phyloP scores from a whole-genome alignment of 2,888 invertebrate species.

The Metalampra italica region DNA sequence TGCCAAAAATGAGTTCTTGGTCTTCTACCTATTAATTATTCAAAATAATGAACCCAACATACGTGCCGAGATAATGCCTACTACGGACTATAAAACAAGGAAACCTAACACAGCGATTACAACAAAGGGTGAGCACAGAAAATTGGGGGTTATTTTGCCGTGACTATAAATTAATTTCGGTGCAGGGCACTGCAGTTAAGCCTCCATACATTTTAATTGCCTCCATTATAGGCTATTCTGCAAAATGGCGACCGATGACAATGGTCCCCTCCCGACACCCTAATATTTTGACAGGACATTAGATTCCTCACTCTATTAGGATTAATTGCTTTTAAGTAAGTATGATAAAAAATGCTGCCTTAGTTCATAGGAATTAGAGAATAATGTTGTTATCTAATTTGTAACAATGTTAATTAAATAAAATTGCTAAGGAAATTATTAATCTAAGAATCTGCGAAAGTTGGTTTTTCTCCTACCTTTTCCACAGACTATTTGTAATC shows the following conservation, averaged over 20 bases:
- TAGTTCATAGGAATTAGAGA: too few species aligned
- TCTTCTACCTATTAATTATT: too few species aligned
- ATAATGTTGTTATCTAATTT: neutral
- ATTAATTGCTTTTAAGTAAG: constrained; percentile 24
- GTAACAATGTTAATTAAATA: too few species aligned
- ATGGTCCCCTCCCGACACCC: constrained; percentile 44
- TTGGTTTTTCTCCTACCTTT: too few species aligned
- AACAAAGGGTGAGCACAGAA: constrained; percentile 27
- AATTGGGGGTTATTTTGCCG: constrained; percentile 64
- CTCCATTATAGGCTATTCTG: constrained; percentile 72
- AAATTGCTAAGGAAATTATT: too few species aligned
- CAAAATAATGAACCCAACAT: too few species aligned
- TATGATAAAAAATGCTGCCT: neutral
- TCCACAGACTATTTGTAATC: too few species aligned
- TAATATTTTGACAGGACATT: constrained; percentile 36
- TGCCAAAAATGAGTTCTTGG: too few species aligned
- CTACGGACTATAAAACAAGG: constrained; percentile 16
- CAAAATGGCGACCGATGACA: constrained; percentile 65
- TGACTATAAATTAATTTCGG: constrained; percentile 75
- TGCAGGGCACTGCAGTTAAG: constrained; percentile 73
- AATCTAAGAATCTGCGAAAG: too few species aligned
- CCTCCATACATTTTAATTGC: constrained; percentile 78
- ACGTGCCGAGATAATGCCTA: neutral
- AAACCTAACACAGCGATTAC: constrained; percentile 49
- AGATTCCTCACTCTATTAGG: constrained; percentile 27